Base-by-base conservation (phyloP, 2,113 vertebrate species). In the Clinocottus analis region DNA sequence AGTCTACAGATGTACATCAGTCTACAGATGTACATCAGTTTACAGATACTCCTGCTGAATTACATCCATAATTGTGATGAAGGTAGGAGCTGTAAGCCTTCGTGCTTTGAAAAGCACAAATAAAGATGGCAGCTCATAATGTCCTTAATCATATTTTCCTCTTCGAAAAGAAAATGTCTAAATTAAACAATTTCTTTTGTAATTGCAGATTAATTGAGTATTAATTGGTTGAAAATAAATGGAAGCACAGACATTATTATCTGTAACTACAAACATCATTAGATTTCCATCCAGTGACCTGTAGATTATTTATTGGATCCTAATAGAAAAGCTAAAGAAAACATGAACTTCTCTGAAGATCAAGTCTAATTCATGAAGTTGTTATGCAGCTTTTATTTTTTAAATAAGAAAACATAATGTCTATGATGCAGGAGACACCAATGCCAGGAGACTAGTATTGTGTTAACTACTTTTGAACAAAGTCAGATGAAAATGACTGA, bases 221-320 rank as follows among this genome's bases (percentile, higher is more conserved):
- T 59, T 39, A 16, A n/a, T 23, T 12, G 2, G 2, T n/a, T 61
- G 8, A 51, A 68, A 68, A 39, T 21, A 49, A 66, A 14, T n/a
- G 11, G 3, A 0, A 21, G 13, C 1, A 23, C 56, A 39, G 19
- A 53, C 19, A 49, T 8, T 25, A 8, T 3, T 8, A 13, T 3
- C 23, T 0, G 1, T 56, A 68, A 27, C 27, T 9, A 17, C 21
- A 21, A 2, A 14, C n/a, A 23, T 33, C 2, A 53, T 55, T 53
- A 55, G 43, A 67, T 29, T 56, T 69, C 45, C 10, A 55, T 9
- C 8, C 1, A 14, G 16, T 62, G n/a, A 64, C 55, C 45, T 67
- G 33, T 23, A 51, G 13, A 41, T 59, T 16, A 74, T 63, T 47
- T 47, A 68, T 31, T 68, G 31, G 58, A 49, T 65, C 14, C 31